A percentile compares a stretch with the other conserved stretches of the same genome.
Evolutionary conservation across 1,140 invertebrate species (phyloP).

Genomic region (Diabrotica undecimpunctata): DNA sequence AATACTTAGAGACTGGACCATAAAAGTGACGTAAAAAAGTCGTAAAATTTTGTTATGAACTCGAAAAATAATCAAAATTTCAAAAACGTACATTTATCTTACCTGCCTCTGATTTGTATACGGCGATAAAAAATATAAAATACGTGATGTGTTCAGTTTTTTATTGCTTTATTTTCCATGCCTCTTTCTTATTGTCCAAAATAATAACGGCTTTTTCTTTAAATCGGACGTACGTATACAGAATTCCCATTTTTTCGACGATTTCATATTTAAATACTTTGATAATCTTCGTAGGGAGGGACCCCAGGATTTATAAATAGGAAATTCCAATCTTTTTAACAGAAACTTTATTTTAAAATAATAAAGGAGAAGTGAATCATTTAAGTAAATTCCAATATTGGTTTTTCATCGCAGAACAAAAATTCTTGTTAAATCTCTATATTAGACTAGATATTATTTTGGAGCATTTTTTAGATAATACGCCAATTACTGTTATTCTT

Average conservation of each 20-base stretch:
- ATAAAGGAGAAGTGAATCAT: no score
- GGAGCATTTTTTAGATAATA: no score
- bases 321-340: no score
- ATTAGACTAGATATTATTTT: no score
- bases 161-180: constrained; percentile 33
- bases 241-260: neutral
- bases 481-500: no score
- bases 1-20: constrained; percentile 3
- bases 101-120: constrained; percentile 31
- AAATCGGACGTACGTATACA: constrained; percentile 12
- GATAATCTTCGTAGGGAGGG: no score
- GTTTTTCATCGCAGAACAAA: no score
- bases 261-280: no score
- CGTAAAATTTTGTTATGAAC: constrained; percentile 12
- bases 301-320: no score
- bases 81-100: constrained; percentile 26
- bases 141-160: constrained; percentile 30
- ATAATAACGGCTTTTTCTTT: constrained; percentile 25
- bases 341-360: no score
- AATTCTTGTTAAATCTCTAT: no score
- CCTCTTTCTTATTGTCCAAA: constrained; percentile 26
- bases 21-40: constrained; percentile 11
- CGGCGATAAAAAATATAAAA: constrained; percentile 31
- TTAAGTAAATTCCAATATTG: no score
- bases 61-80: constrained; percentile 28